Base-by-base conservation (phyloP, 2,888 invertebrate species). In the Epiblema foenella region DNA sequence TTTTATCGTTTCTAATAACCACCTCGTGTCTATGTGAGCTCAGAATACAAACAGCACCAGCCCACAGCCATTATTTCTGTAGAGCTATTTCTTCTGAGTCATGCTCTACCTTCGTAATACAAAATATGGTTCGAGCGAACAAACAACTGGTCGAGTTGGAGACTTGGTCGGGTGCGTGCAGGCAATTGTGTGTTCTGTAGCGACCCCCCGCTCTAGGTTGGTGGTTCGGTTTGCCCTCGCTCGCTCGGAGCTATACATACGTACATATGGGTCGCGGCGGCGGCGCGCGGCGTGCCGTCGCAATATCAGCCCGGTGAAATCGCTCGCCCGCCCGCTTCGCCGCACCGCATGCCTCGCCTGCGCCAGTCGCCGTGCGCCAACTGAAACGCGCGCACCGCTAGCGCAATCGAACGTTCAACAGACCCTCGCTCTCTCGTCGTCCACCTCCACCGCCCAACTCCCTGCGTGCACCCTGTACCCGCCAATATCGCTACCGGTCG, bases 231-330 rank as follows among this genome's bases (percentile, higher is more conserved):
- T 86, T 89, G 89, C 90, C 90, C 89, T 89, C 89, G 88, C 85
- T 85, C 81, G 83, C 80, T 79, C 81, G 83, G 86, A 88, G 88
- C 85, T 91, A 90, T 91, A 91, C 89, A 87, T 91, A 89, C 64
- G 37, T 75, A 73, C 73, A 64, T 73, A 73, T 90, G 89, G 88
- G 89, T 88, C 87, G 89, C 86, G 86, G 86, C 84, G 85, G 87
- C 83, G 82, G 82, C 77, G 80, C 76, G 77, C 87, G 85, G 87
- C 88, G 86, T 89, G 89, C 90, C 90, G 89, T 89, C 91, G 91
- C 91, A 91, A 90, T 92, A 92, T 92, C 91, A 90, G 90, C 91
- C 90, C 93, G 91, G 93, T 93, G 92, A 93, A 92, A 93, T 92
- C 93, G 91, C 90, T 89, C 90, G 90, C 89, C 90, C 91, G 90